Base-by-base conservation (phyloP, 30 jellyfish, hydroid and myxozoan species). In the Sanderia malayensis region DNA sequence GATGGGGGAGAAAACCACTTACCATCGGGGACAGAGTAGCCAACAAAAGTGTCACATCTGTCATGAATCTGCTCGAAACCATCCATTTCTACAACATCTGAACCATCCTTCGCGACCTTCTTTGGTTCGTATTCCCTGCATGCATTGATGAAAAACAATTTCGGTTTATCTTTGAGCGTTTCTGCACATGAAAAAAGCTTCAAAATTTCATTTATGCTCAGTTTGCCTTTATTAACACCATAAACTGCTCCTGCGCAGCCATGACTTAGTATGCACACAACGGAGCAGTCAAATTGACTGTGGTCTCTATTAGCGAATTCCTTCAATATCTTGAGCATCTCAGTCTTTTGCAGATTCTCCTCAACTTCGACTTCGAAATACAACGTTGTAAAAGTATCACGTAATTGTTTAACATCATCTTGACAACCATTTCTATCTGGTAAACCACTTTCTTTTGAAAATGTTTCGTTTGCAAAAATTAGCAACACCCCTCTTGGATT, bases 201-300 rank as follows among this genome's bases (percentile, higher is more conserved):
- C 15, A 6, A 15, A 15, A 41, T 41, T 8, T 41, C 55, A 41
- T 41, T 41, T 6, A 41, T 15, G 55, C 11, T 8, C 15, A 41
- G 15, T 41, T 41, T 41, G 8, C 55, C 15, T 41, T 15, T 15
- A 41, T 41, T 15, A 41, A 41, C 55, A 6, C 55, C 55, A 41
- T 41, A 41, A 8, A 41, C 55, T 41, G 55, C 55, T 41, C 55
- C 55, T 41, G 55, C 55, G 55, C 55, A 41, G 55, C 55, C 55
- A 15, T 41, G 55, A 41, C 11, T 41, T 15, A 41, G 15, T 8
- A 41, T 41, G 55, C 55, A 41, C 55, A 41, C 55, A 8, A 41
- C 55, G 55, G 11, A 41, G 55, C 55, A 41, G 55, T 41, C 55
- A 41, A 6, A 41, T 41, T 15, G 8, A 41, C 55, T 41, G 55